Percentiles rank a stretch among this genome's conserved stretches.
Conservation (phyloP, 2,797 vertebrate species). For the Sebastes elongatus region DNA sequence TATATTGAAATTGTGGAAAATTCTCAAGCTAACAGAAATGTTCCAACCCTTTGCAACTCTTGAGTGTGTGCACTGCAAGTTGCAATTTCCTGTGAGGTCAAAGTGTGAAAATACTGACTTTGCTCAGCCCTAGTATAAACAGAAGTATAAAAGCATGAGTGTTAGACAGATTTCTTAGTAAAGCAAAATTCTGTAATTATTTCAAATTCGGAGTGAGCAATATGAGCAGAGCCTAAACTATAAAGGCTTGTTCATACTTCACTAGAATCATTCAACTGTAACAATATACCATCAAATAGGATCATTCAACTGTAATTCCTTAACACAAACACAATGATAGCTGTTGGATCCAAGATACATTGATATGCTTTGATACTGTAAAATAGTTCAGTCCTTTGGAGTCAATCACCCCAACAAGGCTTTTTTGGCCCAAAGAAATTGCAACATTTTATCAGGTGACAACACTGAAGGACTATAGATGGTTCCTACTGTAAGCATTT, state of each 20-base stretch:
- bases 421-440: neutral
- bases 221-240: no score
- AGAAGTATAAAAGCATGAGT: neutral
- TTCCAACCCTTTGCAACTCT: neutral
- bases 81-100: neutral
- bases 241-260: no score
- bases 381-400: neutral
- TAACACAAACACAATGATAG: neutral
- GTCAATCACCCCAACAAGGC: no score
- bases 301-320: no score
- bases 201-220: neutral
- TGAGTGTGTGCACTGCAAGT: neutral
- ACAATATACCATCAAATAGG: no score
- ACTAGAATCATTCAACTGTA: no score
- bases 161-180: neutral
- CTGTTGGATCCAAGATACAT: neutral
- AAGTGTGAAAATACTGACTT: neutral
- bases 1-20: neutral
- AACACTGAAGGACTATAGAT: neutral
- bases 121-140: neutral
- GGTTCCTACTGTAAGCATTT: neutral
- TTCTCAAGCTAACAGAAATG: neutral
- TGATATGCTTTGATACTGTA: neutral
- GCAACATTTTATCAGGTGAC: neutral
- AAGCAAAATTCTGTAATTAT: neutral